Evolutionary conservation across 2,888 invertebrate species (phyloP).

Genomic region (Aspidiotus destructor): DNA sequence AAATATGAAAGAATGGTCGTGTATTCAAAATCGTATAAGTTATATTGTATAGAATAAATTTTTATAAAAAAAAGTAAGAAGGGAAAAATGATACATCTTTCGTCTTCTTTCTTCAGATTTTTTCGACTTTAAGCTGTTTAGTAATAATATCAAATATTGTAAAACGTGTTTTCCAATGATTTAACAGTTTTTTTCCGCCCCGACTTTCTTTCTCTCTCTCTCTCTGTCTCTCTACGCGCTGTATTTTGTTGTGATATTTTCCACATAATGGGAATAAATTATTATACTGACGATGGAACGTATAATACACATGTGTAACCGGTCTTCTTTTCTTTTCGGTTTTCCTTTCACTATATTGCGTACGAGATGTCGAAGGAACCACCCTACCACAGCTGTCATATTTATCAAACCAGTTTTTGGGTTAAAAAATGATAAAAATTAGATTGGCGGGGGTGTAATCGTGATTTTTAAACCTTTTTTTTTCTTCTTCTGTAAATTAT

Average conservation of each 20-base stretch:
- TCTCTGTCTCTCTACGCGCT: slow-evolving; percentile 16
- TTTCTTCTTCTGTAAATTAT: slow-evolving; percentile 2
- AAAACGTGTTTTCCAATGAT: slow-evolving; percentile 32
- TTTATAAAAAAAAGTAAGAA: background rate
- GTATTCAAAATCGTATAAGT: too few species aligned
- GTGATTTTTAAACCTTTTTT: slow-evolving; percentile 31
- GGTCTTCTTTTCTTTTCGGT: slow-evolving; percentile 14
- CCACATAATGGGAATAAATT: slow-evolving; percentile 25
- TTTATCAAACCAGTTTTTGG: slow-evolving; percentile 23
- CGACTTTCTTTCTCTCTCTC: slow-evolving; percentile 11
- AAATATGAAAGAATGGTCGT: too few species aligned
- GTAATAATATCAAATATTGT: slow-evolving; percentile 12
- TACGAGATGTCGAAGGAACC: background rate
- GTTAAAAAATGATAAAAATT: slow-evolving; percentile 10
- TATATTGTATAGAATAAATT: background rate
- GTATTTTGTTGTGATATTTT: slow-evolving; percentile 23
- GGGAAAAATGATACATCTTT: slow-evolving; percentile 28
- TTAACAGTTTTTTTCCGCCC: slow-evolving; percentile 25
- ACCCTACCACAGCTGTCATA: slow-evolving; percentile 30
- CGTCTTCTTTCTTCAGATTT: slow-evolving; percentile 7
- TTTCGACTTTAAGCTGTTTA: slow-evolving; percentile 30
- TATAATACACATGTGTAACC: slow-evolving; percentile 24
- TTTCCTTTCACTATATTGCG: background rate
- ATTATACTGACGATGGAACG: slow-evolving; percentile 23
- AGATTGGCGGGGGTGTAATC: slow-evolving; percentile 20